A percentile compares a stretch with the other conserved stretches of the same genome.
Evolutionary conservation across 2,113 vertebrate species (phyloP).

Genomic region (Ibidorhyncha struthersii): DNA sequence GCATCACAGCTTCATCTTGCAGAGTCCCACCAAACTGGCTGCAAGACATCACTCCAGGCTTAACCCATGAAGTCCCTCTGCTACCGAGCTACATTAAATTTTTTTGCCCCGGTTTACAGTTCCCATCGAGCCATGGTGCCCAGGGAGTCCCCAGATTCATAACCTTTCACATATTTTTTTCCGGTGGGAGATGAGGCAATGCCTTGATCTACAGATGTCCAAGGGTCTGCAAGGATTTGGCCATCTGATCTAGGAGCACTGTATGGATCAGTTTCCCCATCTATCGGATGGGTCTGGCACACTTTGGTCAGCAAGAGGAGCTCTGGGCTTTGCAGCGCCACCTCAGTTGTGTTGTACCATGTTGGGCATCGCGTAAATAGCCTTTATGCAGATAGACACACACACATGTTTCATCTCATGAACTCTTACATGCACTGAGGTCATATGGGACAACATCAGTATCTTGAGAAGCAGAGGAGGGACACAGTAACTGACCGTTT

Average conservation of each 20-base stretch:
- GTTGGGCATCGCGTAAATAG: background rate
- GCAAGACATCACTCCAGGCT: background rate
- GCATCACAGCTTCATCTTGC: background rate
- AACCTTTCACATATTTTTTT: background rate
- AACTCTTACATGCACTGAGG: background rate
- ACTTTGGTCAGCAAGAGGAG: background rate
- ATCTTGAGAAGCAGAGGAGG: background rate
- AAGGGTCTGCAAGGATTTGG: background rate
- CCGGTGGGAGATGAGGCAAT: background rate
- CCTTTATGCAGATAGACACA: background rate
- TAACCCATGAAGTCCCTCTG: background rate
- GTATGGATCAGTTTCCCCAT: background rate
- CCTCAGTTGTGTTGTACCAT: background rate
- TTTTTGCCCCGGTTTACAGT: background rate
- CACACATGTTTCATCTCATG: fast-evolving
- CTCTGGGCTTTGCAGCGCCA: background rate
- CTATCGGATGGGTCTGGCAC: background rate
- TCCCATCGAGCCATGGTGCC: background rate
- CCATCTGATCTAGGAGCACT: background rate
- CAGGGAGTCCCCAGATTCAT: background rate
- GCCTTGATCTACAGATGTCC: background rate
- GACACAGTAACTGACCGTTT: background rate
- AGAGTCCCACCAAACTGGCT: background rate
- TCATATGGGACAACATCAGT: background rate
- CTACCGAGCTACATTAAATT: background rate